Percentiles rank a stretch among this genome's conserved stretches.
Evolutionary conservation across 2,113 vertebrate species (phyloP).

Genomic region (Trichechus manatus): DNA sequence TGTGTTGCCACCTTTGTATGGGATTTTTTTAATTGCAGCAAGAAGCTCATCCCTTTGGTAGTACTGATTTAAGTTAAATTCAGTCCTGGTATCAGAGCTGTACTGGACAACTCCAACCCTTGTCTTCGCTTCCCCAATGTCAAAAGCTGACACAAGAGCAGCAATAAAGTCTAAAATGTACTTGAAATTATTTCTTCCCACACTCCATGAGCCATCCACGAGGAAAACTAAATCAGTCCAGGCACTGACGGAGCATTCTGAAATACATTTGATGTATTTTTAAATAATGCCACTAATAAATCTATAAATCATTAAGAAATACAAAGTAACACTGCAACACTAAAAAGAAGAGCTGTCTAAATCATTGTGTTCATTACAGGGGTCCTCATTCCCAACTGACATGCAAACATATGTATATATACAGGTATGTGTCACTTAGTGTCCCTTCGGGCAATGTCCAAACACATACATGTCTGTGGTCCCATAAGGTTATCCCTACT

Average conservation of each 20-base stretch:
- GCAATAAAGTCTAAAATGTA: slow-evolving; percentile 93
- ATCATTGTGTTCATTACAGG: neutral
- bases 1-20: slow-evolving; percentile 94
- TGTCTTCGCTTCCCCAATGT: slow-evolving; percentile 94
- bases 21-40: slow-evolving; percentile 92
- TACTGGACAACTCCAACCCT: slow-evolving; percentile 96
- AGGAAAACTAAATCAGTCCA: slow-evolving; percentile 94
- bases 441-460: too few relatives aligned
- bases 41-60: slow-evolving; percentile 90
- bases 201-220: slow-evolving; percentile 96
- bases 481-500: too few relatives aligned
- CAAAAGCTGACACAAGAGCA: slow-evolving; percentile 93
- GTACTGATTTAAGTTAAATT: slow-evolving; percentile 94
- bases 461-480: too few relatives aligned
- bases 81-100: slow-evolving; percentile 91
- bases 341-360: neutral
- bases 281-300: slow-evolving; percentile 8
- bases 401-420: neutral
- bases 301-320: neutral
- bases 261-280: slow-evolving; percentile 69
- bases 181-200: slow-evolving; percentile 94
- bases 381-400: neutral
- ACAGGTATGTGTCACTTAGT: too few relatives aligned
- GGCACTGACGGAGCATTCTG: slow-evolving; percentile 93
- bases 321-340: neutral